Percentiles rank a stretch among this genome's conserved stretches.
Evolutionary conservation across 2,888 invertebrate genomes (phyloP).

Genomic region (Orchesellides sinensis): DNA sequence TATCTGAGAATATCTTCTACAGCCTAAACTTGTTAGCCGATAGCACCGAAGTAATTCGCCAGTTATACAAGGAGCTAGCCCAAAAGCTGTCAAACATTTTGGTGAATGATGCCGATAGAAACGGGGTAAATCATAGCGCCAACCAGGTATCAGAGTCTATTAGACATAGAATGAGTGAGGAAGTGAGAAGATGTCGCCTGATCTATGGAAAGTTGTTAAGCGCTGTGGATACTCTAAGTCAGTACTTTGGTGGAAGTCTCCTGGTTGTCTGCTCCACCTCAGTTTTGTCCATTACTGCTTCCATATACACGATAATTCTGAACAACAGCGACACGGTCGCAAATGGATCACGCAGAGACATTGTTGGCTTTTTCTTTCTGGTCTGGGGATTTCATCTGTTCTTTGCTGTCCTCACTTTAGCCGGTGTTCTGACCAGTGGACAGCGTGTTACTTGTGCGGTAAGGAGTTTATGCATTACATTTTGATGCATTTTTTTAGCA

Average conservation of each 20-base stretch:
- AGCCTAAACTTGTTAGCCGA: slow-evolving; percentile 11
- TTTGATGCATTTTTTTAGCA: background rate
- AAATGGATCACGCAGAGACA: background rate
- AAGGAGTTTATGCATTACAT: background rate
- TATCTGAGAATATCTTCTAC: no score
- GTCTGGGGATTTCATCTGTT: slow-evolving; percentile 35
- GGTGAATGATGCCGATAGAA: background rate
- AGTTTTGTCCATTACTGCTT: slow-evolving; percentile 28
- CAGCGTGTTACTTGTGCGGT: slow-evolving; percentile 28
- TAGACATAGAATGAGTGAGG: background rate
- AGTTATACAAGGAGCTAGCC: slow-evolving; percentile 1
- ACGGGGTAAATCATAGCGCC: background rate
- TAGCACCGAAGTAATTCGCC: slow-evolving; percentile 2
- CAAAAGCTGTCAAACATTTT: background rate
- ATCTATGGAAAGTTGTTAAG: background rate
- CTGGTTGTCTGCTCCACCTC: slow-evolving; percentile 11
- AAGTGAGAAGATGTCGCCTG: slow-evolving; percentile 17
- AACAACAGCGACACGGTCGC: background rate
- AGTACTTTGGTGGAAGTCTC: slow-evolving; percentile 32
- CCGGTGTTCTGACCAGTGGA: slow-evolving; percentile 23
- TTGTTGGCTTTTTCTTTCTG: slow-evolving; percentile 7
- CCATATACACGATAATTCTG: slow-evolving; percentile 39
- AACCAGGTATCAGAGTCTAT: no score
- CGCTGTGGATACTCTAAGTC: slow-evolving; percentile 6
- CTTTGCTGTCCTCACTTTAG: slow-evolving; percentile 19